Conservation (phyloP, 2,113 vertebrate species). For the Antechinus stuartii region DNA sequence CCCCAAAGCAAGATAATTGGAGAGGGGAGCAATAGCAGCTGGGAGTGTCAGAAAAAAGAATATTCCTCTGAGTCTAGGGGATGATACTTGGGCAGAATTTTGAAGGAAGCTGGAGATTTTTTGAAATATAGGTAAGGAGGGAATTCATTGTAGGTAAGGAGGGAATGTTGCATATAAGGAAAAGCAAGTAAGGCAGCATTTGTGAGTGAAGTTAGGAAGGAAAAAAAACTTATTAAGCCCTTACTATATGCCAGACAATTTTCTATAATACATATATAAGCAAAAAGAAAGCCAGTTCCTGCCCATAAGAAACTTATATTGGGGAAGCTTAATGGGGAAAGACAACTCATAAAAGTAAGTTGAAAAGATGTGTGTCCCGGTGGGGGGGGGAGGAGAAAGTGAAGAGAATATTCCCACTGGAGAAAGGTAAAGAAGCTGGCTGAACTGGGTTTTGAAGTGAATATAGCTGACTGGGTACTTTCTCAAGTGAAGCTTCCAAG, state of each 20-base stretch:
- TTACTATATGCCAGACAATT: neutral
- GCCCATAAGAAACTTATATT: neutral
- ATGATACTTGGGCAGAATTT: neutral
- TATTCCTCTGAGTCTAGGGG: neutral
- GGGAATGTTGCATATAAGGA: neutral
- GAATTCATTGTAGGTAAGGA: neutral
- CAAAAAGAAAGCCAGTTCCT: neutral
- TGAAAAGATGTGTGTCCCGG: neutral
- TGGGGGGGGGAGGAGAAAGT: neutral
- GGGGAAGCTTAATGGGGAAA: neutral
- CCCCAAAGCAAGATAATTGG: neutral
- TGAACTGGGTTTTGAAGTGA: neutral
- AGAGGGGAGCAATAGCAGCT: neutral
- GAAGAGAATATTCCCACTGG: neutral
- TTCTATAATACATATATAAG: neutral
- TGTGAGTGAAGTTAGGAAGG: neutral
- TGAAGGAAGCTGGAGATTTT: neutral
- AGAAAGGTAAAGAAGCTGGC: neutral
- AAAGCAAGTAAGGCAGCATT: neutral
- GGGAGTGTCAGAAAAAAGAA: neutral
- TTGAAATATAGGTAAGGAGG: neutral
- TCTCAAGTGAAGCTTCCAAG: neutral
- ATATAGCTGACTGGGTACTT: neutral
- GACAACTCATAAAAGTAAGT: neutral
- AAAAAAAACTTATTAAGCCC: neutral